These are phyloP conservation scores for Miltochrista miniata DNA, from an alignment of 2,888 invertebrate genomes.

Conservation along the genomic window DNA sequence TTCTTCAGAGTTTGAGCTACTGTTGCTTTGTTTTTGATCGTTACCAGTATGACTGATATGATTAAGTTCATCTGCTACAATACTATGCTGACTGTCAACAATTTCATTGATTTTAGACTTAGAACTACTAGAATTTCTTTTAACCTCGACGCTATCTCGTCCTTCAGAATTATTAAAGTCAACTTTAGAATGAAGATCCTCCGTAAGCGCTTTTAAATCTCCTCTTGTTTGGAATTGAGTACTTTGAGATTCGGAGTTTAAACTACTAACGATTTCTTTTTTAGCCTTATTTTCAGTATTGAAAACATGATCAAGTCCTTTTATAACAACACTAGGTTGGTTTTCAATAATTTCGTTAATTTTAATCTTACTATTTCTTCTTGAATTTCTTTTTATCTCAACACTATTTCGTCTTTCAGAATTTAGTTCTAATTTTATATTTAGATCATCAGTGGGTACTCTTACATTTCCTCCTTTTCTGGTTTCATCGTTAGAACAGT, in stretches of 20 bases:
- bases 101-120: background rate
- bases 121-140: background rate
- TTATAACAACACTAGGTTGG: background rate
- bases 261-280: background rate
- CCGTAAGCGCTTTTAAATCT: background rate
- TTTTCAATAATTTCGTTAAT: background rate
- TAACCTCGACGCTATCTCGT: slow-evolving; percentile 1
- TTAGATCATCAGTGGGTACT: background rate
- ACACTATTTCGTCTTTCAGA: slow-evolving; percentile 1
- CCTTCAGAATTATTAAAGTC: background rate
- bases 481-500: background rate
- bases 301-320: too few species aligned
- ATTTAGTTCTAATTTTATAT: background rate
- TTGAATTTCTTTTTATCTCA: background rate
- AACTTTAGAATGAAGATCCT: background rate
- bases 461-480: background rate
- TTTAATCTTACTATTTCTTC: background rate
- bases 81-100: background rate
- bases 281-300: background rate
- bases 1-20: too few species aligned
- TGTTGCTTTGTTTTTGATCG: background rate
- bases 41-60: too few species aligned
- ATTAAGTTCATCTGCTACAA: too few species aligned
- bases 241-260: background rate
- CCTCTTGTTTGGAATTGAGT: background rate